These are phyloP conservation scores for Bactericera cockerelli DNA, from an alignment of 1,140 invertebrate species.

Conservation along the genomic window DNA sequence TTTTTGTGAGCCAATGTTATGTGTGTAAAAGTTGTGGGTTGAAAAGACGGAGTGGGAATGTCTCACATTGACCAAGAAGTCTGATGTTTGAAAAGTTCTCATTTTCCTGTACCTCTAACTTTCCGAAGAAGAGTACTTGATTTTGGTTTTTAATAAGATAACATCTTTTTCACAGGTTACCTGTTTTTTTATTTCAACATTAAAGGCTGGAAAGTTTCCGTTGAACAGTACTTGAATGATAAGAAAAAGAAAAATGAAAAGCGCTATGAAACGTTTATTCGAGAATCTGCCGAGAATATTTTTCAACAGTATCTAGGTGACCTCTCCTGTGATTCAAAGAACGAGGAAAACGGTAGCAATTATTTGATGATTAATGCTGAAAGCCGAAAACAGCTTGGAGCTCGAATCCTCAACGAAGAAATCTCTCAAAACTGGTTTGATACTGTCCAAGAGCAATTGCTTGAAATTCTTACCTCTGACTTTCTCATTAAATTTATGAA, in stretches of 20 bases:
- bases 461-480: constrained; percentile 43
- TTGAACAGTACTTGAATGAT: background rate
- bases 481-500: background rate
- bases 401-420: constrained; percentile 44
- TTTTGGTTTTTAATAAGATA: too few species aligned
- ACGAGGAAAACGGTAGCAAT: constrained; percentile 33
- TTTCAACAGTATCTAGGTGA: constrained; percentile 53
- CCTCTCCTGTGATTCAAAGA: constrained; percentile 39
- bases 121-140: too few species aligned
- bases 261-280: constrained; percentile 32
- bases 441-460: constrained; percentile 54
- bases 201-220: constrained; percentile 34
- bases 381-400: constrained; percentile 1
- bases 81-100: too few species aligned
- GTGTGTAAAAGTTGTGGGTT: too few species aligned
- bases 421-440: constrained; percentile 69
- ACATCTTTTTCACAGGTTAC: constrained; percentile 33
- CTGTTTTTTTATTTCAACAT: constrained; percentile 71
- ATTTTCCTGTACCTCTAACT: too few species aligned
- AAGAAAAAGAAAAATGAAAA: constrained; percentile 6
- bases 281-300: constrained; percentile 60
- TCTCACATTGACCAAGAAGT: too few species aligned
- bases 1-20: too few species aligned
- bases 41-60: too few species aligned
- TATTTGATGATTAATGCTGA: background rate